Base-by-base conservation (phyloP, 2,888 invertebrate genomes). In the Melikaiella ostensackeni region DNA sequence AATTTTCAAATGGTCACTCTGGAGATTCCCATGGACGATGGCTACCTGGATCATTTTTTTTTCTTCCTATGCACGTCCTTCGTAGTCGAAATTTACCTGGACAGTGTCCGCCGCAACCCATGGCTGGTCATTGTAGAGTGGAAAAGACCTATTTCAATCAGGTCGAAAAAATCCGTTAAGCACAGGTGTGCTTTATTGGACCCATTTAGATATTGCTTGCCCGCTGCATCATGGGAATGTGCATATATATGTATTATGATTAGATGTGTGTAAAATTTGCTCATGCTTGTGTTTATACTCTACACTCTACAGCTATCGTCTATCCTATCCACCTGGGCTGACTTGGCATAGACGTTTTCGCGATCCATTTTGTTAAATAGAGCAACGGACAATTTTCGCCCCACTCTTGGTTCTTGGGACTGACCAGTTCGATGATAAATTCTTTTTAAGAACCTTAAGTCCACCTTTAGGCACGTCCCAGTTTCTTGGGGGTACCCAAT, bases 111-210 rank as follows among this genome's bases (percentile, higher is more conserved):
- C 38, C 77, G 75, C 78, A 77, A 78, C 80, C 80, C 79, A 78
- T 74, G 74, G 74, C 76, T 76, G 64, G 78, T 75, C 42, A 76
- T n/a, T 35, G 64, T 79, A 77, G 62, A 63, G 64, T 35, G 21
- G 64, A 66, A 70, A 30, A 78, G 77, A 70, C 87, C 85, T 85
- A 89, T 90, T 90, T 91, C 90, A 91, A 90, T 90, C 86, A 88
- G 90, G 86, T 84, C 88, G 86, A 90, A 88, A 89, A 89, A 86
- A 88, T 88, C 85, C 89, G 89, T 89, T 89, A 83, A 77, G 11
- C 46, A 80, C 80, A 81, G 80, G 81, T 80, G 81, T 75, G 78
- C 80, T 70, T 33, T 75, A 79, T 78, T 79, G 79, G 75, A 77
- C 57, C 78, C 77, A 78, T 70, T 70, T 70, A 50, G 70, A 70